Base-by-base conservation (phyloP, 1,140 invertebrate species). In the Apis dorsata region DNA sequence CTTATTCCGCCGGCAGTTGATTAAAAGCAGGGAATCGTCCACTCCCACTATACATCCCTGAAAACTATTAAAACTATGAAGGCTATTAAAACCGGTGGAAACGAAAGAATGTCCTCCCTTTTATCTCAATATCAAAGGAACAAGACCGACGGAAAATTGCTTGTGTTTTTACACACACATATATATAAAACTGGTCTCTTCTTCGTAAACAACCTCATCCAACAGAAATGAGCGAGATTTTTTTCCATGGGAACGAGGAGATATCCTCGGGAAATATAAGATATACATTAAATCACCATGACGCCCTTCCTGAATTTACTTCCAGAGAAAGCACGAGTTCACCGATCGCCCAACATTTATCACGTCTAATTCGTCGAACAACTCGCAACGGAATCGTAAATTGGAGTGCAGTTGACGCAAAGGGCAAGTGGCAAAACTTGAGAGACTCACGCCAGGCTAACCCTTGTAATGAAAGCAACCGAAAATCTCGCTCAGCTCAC, bases 281-380 rank as follows among this genome's bases (percentile, higher is more conserved):
- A 51, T n/a, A 5, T 79, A 17, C 19, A 59, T 79, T 53, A 53
- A 69, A 24, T 10, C 19, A 53, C 9, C 34, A 51, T 34, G 59
- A 75, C 72, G 55, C 57, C 63, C 55, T 28, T 13, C 2, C 51
- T 34, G n/a, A 44, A 44, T 4, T 44, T 44, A 44, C 34, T 13
- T 55, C 53, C 17, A 11, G 10, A 11, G 10, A 24, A 63, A 24
- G 28, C 59, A 65, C 83, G 72, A 62, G 63, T 63, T 44, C 77
- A 76, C 72, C n/a, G 71, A 75, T 63, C 79, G 53, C 13, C 49
- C 69, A 66, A 85, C 83, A 89, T 89, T 89, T 84, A 86, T 87
- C 83, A 85, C 55, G 44, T 79, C 66, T 85, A 85, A 85, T 89
- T 85, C 81, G 53, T 57, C 79, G 79, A 89, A 87, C 83, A 89